These are phyloP conservation scores for Crypturellus undulatus DNA, from an alignment of 2,113 vertebrate species.

Conservation along the genomic window DNA sequence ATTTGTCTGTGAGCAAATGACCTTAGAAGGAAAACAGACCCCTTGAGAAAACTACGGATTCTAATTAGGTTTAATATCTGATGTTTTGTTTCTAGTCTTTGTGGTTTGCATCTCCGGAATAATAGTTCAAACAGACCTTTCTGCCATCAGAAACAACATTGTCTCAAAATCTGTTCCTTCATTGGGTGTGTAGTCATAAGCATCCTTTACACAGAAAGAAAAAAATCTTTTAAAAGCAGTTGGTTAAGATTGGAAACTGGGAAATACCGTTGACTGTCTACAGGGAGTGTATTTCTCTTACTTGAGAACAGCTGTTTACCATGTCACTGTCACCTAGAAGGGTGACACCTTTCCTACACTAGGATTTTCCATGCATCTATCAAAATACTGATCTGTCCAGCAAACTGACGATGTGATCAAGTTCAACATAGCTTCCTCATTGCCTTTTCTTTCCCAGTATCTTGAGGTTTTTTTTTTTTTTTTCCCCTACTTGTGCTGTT, in stretches of 20 bases:
- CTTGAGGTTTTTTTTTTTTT: neutral
- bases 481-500: neutral
- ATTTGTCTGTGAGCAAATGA: neutral
- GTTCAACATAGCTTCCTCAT: neutral
- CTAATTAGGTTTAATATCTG: neutral
- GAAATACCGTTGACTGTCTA: neutral
- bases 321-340: neutral
- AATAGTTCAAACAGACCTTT: neutral
- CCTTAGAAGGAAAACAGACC: neutral
- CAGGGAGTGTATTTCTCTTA: neutral
- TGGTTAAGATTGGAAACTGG: neutral
- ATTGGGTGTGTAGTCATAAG: neutral
- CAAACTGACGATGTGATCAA: neutral
- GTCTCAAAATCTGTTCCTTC: neutral
- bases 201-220: neutral
- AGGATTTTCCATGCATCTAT: neutral
- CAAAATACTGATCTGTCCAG: neutral
- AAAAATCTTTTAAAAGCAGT: neutral
- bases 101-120: neutral
- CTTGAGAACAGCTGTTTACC: neutral
- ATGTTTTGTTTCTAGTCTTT: neutral
- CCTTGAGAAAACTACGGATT: neutral
- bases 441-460: neutral
- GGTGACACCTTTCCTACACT: neutral
- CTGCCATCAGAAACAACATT: neutral